These are phyloP conservation scores for Mus pahari DNA, from an alignment of 2,113 vertebrate species.

Conservation along the genomic window DNA sequence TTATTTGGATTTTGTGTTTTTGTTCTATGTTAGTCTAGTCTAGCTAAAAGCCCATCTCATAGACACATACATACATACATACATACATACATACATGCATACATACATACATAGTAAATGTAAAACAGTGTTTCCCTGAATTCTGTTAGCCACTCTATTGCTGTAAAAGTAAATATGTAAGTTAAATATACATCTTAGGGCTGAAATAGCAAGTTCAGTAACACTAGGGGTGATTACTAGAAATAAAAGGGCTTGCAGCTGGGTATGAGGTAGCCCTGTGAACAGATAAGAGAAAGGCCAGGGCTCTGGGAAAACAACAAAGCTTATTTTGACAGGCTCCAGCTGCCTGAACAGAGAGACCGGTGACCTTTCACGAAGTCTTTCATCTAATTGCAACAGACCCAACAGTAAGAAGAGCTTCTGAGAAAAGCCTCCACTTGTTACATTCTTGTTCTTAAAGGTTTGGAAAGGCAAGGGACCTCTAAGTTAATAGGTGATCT, in stretches of 20 bases:
- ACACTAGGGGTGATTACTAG: neutral
- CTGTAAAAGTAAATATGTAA: neutral
- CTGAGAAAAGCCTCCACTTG: neutral
- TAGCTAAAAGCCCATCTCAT: neutral
- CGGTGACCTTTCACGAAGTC: neutral
- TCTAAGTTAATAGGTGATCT: neutral
- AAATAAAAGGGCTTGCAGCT: neutral
- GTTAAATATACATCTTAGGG: neutral
- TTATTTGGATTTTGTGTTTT: neutral
- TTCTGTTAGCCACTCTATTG: neutral
- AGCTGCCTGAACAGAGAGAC: neutral
- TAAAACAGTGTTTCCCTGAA: neutral
- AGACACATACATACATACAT: neutral
- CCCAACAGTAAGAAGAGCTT: neutral
- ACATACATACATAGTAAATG: neutral
- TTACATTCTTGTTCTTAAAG: neutral
- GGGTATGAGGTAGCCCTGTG: neutral
- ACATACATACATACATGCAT: neutral
- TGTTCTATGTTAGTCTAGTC: neutral
- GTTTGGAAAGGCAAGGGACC: neutral
- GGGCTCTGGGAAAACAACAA: neutral
- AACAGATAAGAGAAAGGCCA: neutral
- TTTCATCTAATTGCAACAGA: conserved; percentile 6
- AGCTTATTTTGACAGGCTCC: neutral
- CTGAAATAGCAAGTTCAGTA: neutral